Percentiles rank a stretch among this genome's conserved stretches.
Evolutionary conservation across 2,113 vertebrate genomes (phyloP).

Genomic region (Thalassarche chlororhynchos): DNA sequence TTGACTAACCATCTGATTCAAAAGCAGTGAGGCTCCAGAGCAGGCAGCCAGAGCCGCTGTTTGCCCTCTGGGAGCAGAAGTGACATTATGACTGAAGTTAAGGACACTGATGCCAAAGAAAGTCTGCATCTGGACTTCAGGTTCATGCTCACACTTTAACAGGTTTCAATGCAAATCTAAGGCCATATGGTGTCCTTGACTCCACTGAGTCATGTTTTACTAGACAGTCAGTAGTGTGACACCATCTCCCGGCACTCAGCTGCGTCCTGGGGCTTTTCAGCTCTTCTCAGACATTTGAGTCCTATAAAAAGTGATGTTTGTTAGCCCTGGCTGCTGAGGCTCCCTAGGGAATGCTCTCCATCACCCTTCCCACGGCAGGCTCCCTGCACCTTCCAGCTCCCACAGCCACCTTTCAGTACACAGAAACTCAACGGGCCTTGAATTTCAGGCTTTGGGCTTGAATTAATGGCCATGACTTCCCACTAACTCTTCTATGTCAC

Average conservation of each 20-base stretch:
- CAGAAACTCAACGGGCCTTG: neutral
- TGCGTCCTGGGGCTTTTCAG: neutral
- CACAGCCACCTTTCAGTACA: neutral
- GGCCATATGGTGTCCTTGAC: slow-evolving; percentile 20
- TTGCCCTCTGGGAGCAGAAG: neutral
- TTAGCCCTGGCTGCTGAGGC: neutral
- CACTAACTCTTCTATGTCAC: neutral
- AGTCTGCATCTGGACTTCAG: neutral
- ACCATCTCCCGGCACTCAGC: neutral
- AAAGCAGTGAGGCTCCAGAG: neutral
- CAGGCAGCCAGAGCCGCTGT: neutral
- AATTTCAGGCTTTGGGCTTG: neutral
- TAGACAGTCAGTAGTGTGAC: neutral
- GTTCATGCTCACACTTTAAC: slow-evolving; percentile 9
- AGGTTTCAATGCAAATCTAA: neutral
- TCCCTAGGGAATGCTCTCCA: neutral
- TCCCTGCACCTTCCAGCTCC: neutral
- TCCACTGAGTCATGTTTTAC: neutral
- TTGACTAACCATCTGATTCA: neutral
- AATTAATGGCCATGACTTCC: neutral
- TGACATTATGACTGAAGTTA: neutral
- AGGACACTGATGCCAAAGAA: neutral
- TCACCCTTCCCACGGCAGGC: neutral
- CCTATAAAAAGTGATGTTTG: neutral
- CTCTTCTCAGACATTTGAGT: slow-evolving; percentile 8